Evolutionary conservation across 2,888 invertebrate genomes (phyloP), one percentile per base, ranked within the genome.

Genomic region (Chrysina gloriosa): DNA sequence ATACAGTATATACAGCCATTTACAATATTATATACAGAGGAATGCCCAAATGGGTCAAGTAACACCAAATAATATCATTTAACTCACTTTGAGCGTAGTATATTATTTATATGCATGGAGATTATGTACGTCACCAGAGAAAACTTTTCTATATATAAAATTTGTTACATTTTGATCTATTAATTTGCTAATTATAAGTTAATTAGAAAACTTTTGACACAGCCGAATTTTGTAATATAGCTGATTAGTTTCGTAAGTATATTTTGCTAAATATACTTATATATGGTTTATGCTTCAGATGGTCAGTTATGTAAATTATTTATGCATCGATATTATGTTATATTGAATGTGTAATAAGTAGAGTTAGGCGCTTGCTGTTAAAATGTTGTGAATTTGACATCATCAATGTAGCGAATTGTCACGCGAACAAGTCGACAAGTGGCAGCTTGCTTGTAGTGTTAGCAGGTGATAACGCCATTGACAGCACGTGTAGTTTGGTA

Each of bases 1-100:
- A 71, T 83, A 82, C 82, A 83, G 65, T 80, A 80, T 82, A 74
- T 80, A 81, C 80, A 82, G 70, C 75, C 77, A 78, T 74, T 73
- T 78, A 77, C 76, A 77, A 75, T 67, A 74, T 70, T 79, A 79
- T 80, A 68, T 81, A 81, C 79, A 80, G 72, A 79, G 80, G 81
- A 82, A 81, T 80, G 79, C 80, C 82, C 81, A 70, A 71, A 71
- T 73, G 73, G 80, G 79, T 77, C 77, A 76, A 76, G 75, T 78
- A 78, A 78, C 77, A 78, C 74, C 74, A 77, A 77, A 75, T 74
- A 69, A 68, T 68, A 68, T 68, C 65, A 69, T 65, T 54, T 65
- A 45, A 68, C 65, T 76, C 73, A 71, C 75, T 77, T 80, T 80
- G 80, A 80, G 80, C 80, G 76, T 66, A 36, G 58, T 56, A 47